phyloP scores from a whole-genome alignment of 2,113 vertebrate genomes.

The Bambusicola thoracicus region DNA sequence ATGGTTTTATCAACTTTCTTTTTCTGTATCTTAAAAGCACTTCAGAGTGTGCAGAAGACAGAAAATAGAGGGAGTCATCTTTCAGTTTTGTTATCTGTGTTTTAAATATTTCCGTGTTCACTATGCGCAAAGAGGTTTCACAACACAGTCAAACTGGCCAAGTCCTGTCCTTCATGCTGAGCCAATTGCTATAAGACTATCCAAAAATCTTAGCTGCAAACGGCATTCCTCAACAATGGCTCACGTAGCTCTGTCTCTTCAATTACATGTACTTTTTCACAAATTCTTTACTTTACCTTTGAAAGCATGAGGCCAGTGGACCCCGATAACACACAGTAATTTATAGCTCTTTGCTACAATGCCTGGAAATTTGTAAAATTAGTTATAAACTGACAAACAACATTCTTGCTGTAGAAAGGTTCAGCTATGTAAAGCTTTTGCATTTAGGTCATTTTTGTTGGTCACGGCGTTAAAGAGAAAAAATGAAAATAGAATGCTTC shows the following conservation, averaged over 20 bases:
- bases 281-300: neutral
- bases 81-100: neutral
- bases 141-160: neutral
- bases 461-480: neutral
- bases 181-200: neutral
- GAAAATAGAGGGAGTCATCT: neutral
- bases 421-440: fast-evolving
- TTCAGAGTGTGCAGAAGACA: neutral
- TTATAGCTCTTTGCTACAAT: neutral
- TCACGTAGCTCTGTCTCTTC: neutral
- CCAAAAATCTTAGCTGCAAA: neutral
- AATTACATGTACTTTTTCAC: neutral
- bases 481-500: neutral
- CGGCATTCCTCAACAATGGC: neutral
- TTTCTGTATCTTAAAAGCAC: neutral
- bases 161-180: neutral
- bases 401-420: neutral
- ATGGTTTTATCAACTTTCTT: neutral
- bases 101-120: neutral
- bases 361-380: neutral
- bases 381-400: neutral
- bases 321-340: neutral
- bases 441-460: neutral
- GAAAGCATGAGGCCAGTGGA: neutral
- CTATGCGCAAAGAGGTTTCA: neutral